Evolutionary conservation across 1,140 invertebrate genomes (phyloP).

Genomic region (Hyposmocoma kahamanoa): DNA sequence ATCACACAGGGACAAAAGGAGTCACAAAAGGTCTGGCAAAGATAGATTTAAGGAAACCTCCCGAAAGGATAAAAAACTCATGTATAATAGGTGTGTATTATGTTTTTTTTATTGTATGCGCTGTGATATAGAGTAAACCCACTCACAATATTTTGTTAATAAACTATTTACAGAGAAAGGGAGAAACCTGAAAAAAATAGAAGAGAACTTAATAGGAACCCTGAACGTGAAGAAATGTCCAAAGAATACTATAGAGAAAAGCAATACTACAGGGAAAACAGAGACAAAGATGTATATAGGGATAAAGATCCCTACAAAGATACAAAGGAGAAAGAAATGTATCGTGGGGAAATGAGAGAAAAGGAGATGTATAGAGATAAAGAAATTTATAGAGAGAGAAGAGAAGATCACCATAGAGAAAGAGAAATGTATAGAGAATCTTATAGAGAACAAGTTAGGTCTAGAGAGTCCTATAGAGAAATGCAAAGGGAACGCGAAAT

Average conservation of each 20-base stretch:
- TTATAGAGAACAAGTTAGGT: constrained; percentile 37
- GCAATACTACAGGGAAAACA: constrained; percentile 54
- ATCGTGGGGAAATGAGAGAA: constrained; percentile 32
- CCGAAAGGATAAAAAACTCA: constrained; percentile 73
- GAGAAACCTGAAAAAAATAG: constrained; percentile 61
- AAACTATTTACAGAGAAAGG: constrained; percentile 51
- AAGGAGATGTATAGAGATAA: constrained; percentile 15
- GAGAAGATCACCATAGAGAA: constrained; percentile 11
- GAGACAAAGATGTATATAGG: constrained; percentile 15
- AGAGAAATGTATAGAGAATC: constrained; percentile 13
- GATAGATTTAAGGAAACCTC: constrained; percentile 69
- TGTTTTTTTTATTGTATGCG: too few species aligned
- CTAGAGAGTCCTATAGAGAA: constrained; percentile 5
- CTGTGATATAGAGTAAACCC: too few species aligned
- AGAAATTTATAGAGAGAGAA: constrained; percentile 32
- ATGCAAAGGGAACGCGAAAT: not conserved
- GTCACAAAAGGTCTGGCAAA: constrained; percentile 71
- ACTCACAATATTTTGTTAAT: too few species aligned
- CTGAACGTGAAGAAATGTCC: constrained; percentile 58
- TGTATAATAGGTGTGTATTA: constrained; percentile 52
- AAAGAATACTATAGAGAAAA: constrained; percentile 69
- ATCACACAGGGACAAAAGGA: constrained; percentile 74
- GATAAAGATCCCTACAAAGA: constrained; percentile 23
- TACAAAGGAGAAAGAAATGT: constrained; percentile 22
- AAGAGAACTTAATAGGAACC: constrained; percentile 52